A percentile compares a stretch with the other conserved stretches of the same genome.
phyloP scores from a whole-genome alignment of 2,797 vertebrate species.

The Halcyon chelicuti region DNA sequence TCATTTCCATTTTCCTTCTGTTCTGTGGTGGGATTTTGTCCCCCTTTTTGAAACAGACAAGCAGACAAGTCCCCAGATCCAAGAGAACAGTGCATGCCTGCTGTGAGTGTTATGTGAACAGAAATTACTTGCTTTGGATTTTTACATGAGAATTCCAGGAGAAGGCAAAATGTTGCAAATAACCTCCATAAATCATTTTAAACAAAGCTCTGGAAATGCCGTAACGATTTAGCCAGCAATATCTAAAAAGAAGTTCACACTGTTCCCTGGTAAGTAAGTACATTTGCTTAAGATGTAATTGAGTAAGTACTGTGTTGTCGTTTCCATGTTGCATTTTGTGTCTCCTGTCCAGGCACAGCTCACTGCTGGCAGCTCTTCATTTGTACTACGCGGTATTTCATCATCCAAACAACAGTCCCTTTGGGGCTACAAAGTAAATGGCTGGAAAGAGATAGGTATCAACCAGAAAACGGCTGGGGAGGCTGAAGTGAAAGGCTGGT shows the following conservation, averaged over 20 bases:
- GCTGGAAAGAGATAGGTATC: not conserved
- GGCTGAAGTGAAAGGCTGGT: conserved; percentile 8
- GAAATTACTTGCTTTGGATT: conserved; percentile 21
- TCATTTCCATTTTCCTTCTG: not conserved
- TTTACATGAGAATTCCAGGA: conserved; percentile 4
- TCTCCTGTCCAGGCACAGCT: conserved; percentile 3
- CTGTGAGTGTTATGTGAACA: not conserved
- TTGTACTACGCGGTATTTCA: not conserved
- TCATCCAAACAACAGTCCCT: not conserved
- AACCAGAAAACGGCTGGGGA: not conserved
- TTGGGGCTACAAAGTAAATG: not conserved
- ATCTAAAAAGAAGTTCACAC: not conserved
- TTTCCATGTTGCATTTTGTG: not conserved
- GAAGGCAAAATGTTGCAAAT: conserved; percentile 6
- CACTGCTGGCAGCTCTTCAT: conserved; percentile 6
- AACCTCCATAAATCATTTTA: conserved; percentile 25
- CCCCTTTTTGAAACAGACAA: not conserved
- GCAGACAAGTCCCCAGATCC: not conserved
- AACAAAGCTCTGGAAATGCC: conserved; percentile 49
- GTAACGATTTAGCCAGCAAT: not conserved
- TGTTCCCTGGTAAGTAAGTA: not conserved
- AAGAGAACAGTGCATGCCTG: not conserved
- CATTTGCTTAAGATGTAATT: conserved; percentile 32
- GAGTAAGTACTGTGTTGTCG: not conserved
- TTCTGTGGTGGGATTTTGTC: not conserved